Conservation (phyloP, 2,113 vertebrate genomes). For the Manacus vitellinus region DNA sequence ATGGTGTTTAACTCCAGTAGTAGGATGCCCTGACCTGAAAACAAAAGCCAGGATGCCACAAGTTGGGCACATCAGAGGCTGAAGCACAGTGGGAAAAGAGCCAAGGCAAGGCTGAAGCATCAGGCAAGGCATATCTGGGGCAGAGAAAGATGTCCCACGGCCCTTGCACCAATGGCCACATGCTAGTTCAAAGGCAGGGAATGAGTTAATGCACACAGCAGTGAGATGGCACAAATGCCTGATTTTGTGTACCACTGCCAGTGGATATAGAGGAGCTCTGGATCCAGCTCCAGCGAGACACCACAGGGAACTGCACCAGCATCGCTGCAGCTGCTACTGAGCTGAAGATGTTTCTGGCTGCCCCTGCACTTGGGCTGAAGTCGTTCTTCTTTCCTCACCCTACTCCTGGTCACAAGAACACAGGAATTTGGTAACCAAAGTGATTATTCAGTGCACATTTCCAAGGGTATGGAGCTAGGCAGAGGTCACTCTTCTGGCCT, state of each 20-base stretch:
- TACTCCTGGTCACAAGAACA: background rate
- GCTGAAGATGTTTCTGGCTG: background rate
- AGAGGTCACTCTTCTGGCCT: background rate
- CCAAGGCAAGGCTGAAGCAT: background rate
- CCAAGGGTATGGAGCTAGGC: background rate
- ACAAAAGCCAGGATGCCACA: background rate
- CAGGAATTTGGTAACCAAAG: background rate
- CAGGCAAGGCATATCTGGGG: background rate
- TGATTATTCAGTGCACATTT: background rate
- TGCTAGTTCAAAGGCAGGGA: background rate
- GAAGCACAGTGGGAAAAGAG: accelerated
- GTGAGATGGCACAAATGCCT: background rate
- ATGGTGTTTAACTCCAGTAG: background rate
- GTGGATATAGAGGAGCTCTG: background rate
- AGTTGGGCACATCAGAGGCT: background rate
- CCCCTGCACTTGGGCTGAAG: background rate
- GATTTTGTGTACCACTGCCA: background rate
- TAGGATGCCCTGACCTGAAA: background rate
- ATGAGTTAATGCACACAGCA: background rate
- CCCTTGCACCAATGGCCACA: accelerated
- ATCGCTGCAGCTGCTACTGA: accelerated
- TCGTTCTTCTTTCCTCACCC: background rate
- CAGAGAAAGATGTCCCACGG: background rate
- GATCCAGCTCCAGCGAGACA: background rate
- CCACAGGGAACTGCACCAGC: background rate